Percentiles rank a stretch among this genome's conserved stretches.
phyloP scores from a whole-genome alignment of 2,113 vertebrate genomes.

The Cynocephalus volans region DNA sequence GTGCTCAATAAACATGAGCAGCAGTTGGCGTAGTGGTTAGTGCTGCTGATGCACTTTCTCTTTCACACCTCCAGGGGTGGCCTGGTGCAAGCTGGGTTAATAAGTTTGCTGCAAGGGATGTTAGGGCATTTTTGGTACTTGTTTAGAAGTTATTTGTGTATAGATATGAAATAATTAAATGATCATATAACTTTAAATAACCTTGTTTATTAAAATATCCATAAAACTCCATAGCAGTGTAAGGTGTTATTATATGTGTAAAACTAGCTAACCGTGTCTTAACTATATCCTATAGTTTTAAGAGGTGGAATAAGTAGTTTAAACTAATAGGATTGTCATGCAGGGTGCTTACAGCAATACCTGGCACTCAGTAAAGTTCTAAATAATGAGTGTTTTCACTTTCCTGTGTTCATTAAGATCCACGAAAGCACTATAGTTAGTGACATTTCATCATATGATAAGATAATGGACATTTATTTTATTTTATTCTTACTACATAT shows the following conservation, averaged over 20 bases:
- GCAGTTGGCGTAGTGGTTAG: background rate
- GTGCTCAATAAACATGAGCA: background rate
- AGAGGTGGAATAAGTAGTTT: conserved; percentile 18
- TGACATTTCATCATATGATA: background rate
- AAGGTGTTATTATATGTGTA: background rate
- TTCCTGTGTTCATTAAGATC: background rate
- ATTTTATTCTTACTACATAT: background rate
- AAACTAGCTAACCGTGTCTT: background rate
- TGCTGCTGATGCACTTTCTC: background rate
- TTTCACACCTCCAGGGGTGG: background rate
- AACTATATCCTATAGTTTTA: background rate
- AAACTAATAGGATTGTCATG: background rate
- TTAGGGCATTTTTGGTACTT: background rate
- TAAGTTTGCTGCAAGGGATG: background rate
- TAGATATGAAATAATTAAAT: conserved; percentile 13
- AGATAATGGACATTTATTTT: background rate
- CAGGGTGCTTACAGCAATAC: background rate
- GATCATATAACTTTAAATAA: conserved; percentile 33
- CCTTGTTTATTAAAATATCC: too few species aligned
- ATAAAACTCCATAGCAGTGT: background rate
- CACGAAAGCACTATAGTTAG: background rate
- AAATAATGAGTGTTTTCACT: background rate
- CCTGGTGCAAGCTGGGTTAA: background rate
- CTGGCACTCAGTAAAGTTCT: background rate
- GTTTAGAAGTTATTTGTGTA: background rate